These are phyloP conservation scores for Channa striata DNA, from an alignment of 2,797 vertebrate species.

Conservation along the genomic window DNA sequence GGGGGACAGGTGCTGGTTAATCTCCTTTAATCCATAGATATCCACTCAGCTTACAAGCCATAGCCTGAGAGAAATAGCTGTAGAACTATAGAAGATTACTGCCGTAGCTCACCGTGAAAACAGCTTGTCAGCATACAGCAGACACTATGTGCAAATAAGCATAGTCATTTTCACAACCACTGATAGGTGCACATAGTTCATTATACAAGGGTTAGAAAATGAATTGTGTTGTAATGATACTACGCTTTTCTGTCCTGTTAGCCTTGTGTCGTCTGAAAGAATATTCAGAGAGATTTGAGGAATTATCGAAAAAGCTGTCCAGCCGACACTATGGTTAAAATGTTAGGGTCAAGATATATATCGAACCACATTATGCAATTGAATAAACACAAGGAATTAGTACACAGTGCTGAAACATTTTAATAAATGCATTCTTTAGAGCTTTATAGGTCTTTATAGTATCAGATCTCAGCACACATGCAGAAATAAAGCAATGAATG, in stretches of 20 bases:
- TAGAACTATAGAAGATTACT: slow-evolving; percentile 14
- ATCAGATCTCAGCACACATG: background rate
- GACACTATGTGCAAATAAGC: slow-evolving; percentile 12
- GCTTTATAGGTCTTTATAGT: background rate
- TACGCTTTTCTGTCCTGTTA: background rate
- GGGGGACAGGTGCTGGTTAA: slow-evolving; percentile 74
- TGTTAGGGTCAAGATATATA: background rate
- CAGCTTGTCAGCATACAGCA: slow-evolving; percentile 7
- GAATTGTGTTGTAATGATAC: background rate
- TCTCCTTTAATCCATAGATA: slow-evolving; percentile 68
- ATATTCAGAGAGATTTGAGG: background rate
- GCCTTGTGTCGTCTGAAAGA: background rate
- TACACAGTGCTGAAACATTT: background rate
- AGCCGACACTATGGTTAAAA: background rate
- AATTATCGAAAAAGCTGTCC: background rate
- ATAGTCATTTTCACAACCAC: background rate
- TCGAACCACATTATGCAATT: background rate
- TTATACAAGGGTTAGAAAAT: background rate
- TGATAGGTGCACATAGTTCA: background rate
- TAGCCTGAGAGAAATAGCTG: slow-evolving; percentile 27
- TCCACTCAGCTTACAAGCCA: slow-evolving; percentile 63
- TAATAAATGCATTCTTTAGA: background rate
- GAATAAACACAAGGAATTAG: background rate
- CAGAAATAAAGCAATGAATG: background rate
- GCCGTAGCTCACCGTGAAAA: slow-evolving; percentile 16